These are phyloP conservation scores for Pheosia gnoma DNA, from an alignment of 2,888 invertebrate species.

Conservation along the genomic window DNA sequence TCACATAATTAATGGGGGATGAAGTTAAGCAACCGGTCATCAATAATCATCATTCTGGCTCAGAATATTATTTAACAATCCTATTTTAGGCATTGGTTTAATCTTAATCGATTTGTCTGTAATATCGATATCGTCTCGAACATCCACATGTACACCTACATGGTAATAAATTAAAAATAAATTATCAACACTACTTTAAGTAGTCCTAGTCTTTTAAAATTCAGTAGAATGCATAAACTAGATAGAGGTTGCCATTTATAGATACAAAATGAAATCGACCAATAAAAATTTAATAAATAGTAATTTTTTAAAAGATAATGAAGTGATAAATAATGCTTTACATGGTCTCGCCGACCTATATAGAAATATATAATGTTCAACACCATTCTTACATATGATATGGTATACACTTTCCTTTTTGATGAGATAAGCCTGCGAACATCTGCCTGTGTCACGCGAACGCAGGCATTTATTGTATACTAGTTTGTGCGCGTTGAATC, in stretches of 20 bases:
- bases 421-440: conserved; percentile 40
- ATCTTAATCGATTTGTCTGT: too few relatives aligned
- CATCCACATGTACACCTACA: neutral
- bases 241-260: neutral
- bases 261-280: neutral
- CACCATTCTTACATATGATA: conserved; percentile 17
- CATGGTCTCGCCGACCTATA: conserved; percentile 23
- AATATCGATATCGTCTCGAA: too few relatives aligned
- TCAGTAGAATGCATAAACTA: neutral
- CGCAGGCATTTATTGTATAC: conserved; percentile 38
- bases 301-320: conserved; percentile 5
- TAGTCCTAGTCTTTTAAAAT: neutral
- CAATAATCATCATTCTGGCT: too few relatives aligned
- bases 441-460: conserved; percentile 53
- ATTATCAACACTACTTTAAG: neutral
- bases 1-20: too few relatives aligned
- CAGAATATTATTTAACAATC: too few relatives aligned
- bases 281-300: conserved; percentile 1
- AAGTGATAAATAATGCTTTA: conserved; percentile 8
- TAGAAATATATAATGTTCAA: conserved; percentile 32
- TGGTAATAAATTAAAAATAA: neutral
- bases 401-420: conserved; percentile 42
- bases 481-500: conserved; percentile 18
- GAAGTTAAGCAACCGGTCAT: too few relatives aligned
- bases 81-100: too few relatives aligned